These are phyloP conservation scores for Lydus trimaculatus DNA, from an alignment of 2,888 invertebrate genomes.

Conservation along the genomic window DNA sequence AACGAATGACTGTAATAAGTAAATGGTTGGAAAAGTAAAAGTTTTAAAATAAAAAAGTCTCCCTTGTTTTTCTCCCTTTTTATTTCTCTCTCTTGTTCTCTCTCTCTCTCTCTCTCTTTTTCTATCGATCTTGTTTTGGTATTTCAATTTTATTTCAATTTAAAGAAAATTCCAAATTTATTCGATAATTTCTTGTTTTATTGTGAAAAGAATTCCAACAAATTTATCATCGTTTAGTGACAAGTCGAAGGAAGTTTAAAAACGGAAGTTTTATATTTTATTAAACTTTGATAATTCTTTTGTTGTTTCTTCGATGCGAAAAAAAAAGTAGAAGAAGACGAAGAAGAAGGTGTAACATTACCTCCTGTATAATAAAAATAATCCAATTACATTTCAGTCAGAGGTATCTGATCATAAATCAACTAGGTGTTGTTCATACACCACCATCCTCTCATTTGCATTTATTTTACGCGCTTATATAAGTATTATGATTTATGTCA, in stretches of 20 bases:
- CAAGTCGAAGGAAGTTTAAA: not conserved
- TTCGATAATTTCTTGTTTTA: not conserved
- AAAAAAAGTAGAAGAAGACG: no score
- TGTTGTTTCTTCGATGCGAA: not conserved
- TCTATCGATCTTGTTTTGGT: no score
- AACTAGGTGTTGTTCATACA: not conserved
- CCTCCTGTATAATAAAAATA: not conserved
- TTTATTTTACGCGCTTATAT: not conserved
- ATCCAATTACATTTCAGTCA: not conserved
- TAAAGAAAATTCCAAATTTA: not conserved
- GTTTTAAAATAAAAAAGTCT: not conserved
- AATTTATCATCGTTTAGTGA: not conserved
- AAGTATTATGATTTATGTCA: not conserved
- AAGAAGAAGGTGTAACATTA: no score
- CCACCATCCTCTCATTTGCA: not conserved
- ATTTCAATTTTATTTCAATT: not conserved
- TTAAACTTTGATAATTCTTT: not conserved
- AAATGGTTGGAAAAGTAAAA: not conserved
- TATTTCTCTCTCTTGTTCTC: not conserved
- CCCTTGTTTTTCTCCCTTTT: not conserved
- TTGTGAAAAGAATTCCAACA: not conserved
- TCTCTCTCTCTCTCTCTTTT: not conserved
- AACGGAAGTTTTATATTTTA: not conserved
- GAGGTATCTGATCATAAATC: not conserved
- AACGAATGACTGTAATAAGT: constrained; percentile 5